These are phyloP conservation scores for Sminthurinus aureus DNA, from an alignment of 2,888 invertebrate genomes.

Conservation along the genomic window DNA sequence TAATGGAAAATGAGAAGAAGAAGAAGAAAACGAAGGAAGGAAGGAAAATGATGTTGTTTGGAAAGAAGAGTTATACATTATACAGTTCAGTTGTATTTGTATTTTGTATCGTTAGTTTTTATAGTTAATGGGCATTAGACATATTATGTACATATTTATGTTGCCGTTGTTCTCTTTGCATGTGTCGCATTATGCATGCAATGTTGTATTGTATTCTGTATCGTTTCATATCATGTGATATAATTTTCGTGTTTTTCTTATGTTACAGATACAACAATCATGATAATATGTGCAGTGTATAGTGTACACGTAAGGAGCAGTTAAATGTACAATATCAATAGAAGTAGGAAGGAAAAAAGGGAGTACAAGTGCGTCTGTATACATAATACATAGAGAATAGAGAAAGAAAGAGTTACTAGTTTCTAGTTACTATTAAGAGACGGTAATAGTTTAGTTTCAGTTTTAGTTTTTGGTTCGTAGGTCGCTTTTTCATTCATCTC, in stretches of 20 bases:
- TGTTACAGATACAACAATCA: no score
- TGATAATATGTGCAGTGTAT: no score
- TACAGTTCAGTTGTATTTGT: no score
- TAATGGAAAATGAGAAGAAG: not conserved
- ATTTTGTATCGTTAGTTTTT: no score
- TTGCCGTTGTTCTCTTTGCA: not conserved
- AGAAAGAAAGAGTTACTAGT: not conserved
- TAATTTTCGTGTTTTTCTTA: no score
- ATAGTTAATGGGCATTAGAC: not conserved
- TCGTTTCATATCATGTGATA: no score
- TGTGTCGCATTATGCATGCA: no score
- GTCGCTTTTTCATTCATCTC: conserved; percentile 17
- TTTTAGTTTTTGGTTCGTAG: not conserved
- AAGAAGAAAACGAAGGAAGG: not conserved
- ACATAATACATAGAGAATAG: not conserved
- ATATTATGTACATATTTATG: not conserved
- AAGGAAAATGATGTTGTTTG: not conserved
- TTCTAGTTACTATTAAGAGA: not conserved
- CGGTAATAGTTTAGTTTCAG: not conserved
- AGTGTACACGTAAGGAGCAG: no score
- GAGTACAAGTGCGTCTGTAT: not conserved
- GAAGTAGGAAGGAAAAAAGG: not conserved
- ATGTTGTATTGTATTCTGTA: no score
- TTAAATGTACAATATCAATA: not conserved
- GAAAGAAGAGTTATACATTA: no score